Evolutionary conservation across 2,113 vertebrate genomes (phyloP), one percentile per base, ranked within the genome.

Genomic region (Maccullochella peelii): DNA sequence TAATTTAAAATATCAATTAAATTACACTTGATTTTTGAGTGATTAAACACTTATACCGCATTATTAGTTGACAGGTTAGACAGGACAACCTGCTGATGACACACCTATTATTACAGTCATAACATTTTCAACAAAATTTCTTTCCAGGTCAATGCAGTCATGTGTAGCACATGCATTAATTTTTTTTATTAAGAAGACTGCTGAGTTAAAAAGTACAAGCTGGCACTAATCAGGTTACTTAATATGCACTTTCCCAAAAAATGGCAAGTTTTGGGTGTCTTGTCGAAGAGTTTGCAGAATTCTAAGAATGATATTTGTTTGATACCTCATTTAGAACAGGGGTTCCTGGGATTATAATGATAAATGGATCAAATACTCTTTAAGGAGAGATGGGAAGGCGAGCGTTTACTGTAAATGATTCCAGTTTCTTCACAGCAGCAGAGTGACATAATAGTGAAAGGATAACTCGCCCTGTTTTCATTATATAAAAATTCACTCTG

Each of bases 381-480:
- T 42, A 0, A 18, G 7, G 6, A 1, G 47, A 54, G 18, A 47
- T 1, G 7, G 4, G 38, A 62, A 30, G 38, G 12, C 52, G 8
- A n/a, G 55, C 4, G 63, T 88, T 88, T 87, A 70, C 71, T 25
- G 44, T 86, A 85, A 91, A 72, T 30, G 2, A 9, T 27, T 61
- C 38, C 23, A 30, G 18, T 47, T 72, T 63, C 55, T 61, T 40
- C 70, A 71, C 6, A 57, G 67, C 12, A 70, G 40, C 49, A 30
- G 20, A 40, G 18, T 74, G 50, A 83, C 12, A 11, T 69, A 11
- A 57, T n/a, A 58, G 30, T 20, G 2, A 68, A 16, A 36, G 20
- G 8, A 33, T 27, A 16, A 68, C 49, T 25, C 20, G 12, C 15
- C 7, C 18, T 11, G 42, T 21, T 16, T 12, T 18, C 2, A 21